A percentile compares a stretch with the other conserved stretches of the same genome.
Conservation (phyloP, 2,113 vertebrate species). For the Murina feae region DNA sequence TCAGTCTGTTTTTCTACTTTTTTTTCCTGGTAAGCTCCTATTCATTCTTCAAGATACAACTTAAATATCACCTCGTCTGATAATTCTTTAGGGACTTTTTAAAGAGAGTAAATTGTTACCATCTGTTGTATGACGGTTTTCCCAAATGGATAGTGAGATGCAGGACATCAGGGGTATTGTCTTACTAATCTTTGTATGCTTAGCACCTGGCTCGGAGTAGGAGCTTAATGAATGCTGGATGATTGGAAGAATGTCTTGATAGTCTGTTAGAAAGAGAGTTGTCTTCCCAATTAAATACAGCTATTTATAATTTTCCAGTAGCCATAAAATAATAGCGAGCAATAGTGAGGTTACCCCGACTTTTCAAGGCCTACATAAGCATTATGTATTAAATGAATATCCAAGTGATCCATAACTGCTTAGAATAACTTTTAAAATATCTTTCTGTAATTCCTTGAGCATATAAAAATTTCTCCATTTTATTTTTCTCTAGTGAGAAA, state of each 20-base stretch:
- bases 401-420: neutral
- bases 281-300: neutral
- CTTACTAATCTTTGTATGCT: neutral
- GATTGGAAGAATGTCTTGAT: neutral
- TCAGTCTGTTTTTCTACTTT: neutral
- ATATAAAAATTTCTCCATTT: neutral
- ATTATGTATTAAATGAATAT: neutral
- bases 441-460: neutral
- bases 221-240: neutral
- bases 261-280: neutral
- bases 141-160: neutral
- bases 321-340: neutral
- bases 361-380: neutral
- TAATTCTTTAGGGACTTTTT: neutral
- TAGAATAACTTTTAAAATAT: neutral
- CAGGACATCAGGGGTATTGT: neutral
- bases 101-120: neutral
- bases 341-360: neutral
- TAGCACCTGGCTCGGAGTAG: neutral
- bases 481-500: conserved; percentile 26
- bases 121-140: neutral
- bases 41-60: neutral
- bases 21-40: neutral
- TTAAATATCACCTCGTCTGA: neutral
- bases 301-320: neutral